These are phyloP conservation scores for Pteropus alecto DNA, from an alignment of 2,113 vertebrate species.

Conservation along the genomic window DNA sequence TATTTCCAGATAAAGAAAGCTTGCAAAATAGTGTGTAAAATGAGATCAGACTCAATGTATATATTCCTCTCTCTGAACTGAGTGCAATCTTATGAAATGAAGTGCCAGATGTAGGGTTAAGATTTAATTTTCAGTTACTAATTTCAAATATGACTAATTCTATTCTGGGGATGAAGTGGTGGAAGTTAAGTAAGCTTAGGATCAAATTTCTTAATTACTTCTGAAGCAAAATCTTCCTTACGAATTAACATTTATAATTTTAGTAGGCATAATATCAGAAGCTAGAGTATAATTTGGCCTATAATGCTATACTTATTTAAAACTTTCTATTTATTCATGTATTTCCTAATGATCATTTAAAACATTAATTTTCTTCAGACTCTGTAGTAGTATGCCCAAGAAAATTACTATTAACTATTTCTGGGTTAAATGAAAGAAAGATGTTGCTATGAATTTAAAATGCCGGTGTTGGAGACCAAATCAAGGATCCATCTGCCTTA, in stretches of 20 bases:
- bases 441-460: background rate
- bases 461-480: background rate
- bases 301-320: background rate
- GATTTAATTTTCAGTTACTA: conserved; percentile 71
- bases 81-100: conserved; percentile 60
- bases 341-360: conserved; percentile 20
- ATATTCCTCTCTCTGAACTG: conserved; percentile 56
- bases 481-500: background rate
- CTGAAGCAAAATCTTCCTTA: conserved; percentile 44
- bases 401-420: background rate
- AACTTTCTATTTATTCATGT: conserved; percentile 1
- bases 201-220: conserved; percentile 30
- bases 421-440: background rate
- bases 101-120: conserved; percentile 65
- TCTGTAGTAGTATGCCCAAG: background rate
- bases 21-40: conserved; percentile 58
- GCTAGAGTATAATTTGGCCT: background rate
- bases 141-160: conserved; percentile 65
- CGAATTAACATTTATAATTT: conserved; percentile 45
- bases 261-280: background rate
- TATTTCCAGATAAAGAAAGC: conserved; percentile 65
- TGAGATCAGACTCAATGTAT: conserved; percentile 40
- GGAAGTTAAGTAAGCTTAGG: background rate
- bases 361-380: background rate
- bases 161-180: background rate